A percentile compares a stretch with the other conserved stretches of the same genome.
These are phyloP conservation scores for Odocoileus hemionus DNA, from an alignment of 2,113 vertebrate species.

Conservation along the genomic window DNA sequence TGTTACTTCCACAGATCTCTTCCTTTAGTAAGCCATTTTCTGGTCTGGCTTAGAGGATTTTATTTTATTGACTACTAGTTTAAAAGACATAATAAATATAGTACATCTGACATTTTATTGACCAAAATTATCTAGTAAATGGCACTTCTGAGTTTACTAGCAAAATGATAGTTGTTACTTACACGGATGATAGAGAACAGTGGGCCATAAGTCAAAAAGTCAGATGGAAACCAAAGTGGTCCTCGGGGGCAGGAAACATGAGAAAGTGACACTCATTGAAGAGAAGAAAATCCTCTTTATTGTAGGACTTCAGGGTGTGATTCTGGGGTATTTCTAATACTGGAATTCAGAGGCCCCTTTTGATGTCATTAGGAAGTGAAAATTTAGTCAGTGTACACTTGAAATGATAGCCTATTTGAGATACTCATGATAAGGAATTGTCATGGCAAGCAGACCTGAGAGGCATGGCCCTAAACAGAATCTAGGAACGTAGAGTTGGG, in stretches of 20 bases:
- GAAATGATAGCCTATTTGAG: background rate
- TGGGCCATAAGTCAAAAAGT: background rate
- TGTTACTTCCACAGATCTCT: background rate
- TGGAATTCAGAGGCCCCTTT: background rate
- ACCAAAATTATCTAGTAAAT: slow-evolving; percentile 21
- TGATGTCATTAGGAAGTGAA: background rate
- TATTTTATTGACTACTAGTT: slow-evolving; percentile 20
- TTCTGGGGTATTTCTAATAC: background rate
- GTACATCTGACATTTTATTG: slow-evolving; percentile 32
- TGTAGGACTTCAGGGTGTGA: background rate
- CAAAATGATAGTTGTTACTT: background rate
- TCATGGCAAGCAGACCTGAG: background rate
- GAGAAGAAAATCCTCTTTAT: background rate
- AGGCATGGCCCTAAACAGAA: background rate
- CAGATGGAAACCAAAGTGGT: background rate
- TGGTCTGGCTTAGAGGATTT: background rate
- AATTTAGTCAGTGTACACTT: background rate
- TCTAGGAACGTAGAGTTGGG: background rate
- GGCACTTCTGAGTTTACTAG: background rate
- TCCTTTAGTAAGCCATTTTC: slow-evolving; percentile 27
- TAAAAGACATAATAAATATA: slow-evolving; percentile 19
- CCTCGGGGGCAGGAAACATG: background rate
- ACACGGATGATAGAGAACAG: background rate
- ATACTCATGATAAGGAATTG: background rate
- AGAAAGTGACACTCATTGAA: background rate